A percentile compares a stretch with the other conserved stretches of the same genome.
Conservation (phyloP, 2,113 vertebrate genomes). For the Lanius ludovicianus region DNA sequence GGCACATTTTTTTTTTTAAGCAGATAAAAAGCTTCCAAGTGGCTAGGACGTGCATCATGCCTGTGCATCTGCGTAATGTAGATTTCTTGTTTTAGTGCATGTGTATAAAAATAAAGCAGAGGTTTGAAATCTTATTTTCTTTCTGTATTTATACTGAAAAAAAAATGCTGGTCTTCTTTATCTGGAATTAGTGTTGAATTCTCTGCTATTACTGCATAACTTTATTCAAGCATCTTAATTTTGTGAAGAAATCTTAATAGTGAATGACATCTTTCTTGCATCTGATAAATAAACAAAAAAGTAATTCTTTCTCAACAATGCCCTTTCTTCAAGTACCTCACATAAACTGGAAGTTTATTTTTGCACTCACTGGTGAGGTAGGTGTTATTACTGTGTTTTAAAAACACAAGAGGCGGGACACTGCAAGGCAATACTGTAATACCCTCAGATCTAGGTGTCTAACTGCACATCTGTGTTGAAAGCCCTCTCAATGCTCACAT, state of each 20-base stretch:
- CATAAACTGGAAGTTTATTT: neutral
- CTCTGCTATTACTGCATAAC: neutral
- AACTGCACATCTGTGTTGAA: neutral
- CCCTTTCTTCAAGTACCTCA: neutral
- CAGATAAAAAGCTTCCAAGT: slow-evolving; percentile 14
- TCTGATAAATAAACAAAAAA: neutral
- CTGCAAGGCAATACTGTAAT: neutral
- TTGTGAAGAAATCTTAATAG: neutral
- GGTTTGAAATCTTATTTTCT: neutral
- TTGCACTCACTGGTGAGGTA: neutral
- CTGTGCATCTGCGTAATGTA: neutral
- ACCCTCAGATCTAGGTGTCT: neutral
- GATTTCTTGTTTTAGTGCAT: neutral
- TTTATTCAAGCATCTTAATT: neutral
- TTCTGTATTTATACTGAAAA: neutral
- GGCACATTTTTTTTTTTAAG: slow-evolving; percentile 3
- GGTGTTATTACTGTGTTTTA: neutral
- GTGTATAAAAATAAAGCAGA: neutral
- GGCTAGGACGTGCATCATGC: neutral
- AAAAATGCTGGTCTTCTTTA: neutral
- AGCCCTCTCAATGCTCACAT: neutral
- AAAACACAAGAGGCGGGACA: neutral
- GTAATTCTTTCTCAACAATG: neutral
- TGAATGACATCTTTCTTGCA: neutral
- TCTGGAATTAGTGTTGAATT: neutral